Conservation (phyloP, 2,888 invertebrate species). For the Dynastes grantii region DNA sequence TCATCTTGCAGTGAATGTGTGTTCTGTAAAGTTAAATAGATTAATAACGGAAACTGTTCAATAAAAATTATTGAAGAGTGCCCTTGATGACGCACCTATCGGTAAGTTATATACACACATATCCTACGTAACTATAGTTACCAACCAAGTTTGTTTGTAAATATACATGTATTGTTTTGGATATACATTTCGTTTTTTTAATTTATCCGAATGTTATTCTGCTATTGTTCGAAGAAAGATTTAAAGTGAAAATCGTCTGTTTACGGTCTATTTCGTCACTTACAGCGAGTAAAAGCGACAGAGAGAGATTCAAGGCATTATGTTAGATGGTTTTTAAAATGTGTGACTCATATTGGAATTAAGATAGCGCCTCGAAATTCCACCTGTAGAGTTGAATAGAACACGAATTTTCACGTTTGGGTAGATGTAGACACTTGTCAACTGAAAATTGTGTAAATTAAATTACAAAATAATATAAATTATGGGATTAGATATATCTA, state of each 20-base stretch:
- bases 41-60: constrained; percentile 8
- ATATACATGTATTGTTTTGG: constrained; percentile 7
- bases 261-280: constrained; percentile 46
- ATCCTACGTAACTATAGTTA: constrained; percentile 4
- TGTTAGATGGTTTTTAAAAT: constrained; percentile 32
- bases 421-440: no score
- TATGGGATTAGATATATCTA: no score
- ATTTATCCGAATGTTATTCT: constrained; percentile 16
- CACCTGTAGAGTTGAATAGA: constrained; percentile 23
- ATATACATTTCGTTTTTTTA: background rate
- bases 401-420: no score
- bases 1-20: constrained; percentile 36
- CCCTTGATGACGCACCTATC: constrained; percentile 46
- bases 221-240: background rate
- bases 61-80: constrained; percentile 29
- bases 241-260: constrained; percentile 46
- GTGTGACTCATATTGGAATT: constrained; percentile 11
- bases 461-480: no score
- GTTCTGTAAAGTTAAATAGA: constrained; percentile 9
- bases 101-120: constrained; percentile 30
- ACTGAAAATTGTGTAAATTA: no score
- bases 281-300: constrained; percentile 38
- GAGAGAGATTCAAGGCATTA: background rate
- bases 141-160: constrained; percentile 13
- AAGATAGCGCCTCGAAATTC: constrained; percentile 6